Evolutionary conservation across 2,797 vertebrate species (phyloP).

Genomic region (Myotis findleyi): DNA sequence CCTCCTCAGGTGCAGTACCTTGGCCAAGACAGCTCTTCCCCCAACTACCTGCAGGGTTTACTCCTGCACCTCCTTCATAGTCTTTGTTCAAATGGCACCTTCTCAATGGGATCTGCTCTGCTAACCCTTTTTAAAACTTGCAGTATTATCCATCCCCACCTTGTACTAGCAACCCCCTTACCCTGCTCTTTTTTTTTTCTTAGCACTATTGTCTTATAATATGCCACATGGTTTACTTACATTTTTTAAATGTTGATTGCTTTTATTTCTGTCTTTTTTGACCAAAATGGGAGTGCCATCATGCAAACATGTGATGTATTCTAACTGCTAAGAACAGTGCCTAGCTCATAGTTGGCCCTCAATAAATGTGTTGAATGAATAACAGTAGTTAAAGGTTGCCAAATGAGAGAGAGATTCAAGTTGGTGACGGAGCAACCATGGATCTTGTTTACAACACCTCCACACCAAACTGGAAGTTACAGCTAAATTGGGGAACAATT

Average conservation of each 20-base stretch:
- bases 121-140: neutral
- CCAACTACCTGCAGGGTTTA: neutral
- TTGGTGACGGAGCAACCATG: no score
- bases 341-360: neutral
- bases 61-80: neutral
- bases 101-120: neutral
- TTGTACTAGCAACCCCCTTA: neutral
- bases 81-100: neutral
- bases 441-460: no score
- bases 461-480: no score
- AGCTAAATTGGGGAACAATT: no score
- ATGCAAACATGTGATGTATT: neutral
- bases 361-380: neutral
- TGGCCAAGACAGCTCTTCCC: no score
- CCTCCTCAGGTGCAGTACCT: neutral
- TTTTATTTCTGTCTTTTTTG: neutral
- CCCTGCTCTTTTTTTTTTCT: neutral
- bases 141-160: neutral
- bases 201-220: neutral
- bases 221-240: neutral
- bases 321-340: neutral
- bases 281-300: neutral
- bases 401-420: neutral
- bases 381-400: neutral
- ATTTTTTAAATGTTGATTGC: neutral